These are phyloP conservation scores for Anguilla japonica DNA, from an alignment of 2,113 vertebrate genomes.

Conservation along the genomic window DNA sequence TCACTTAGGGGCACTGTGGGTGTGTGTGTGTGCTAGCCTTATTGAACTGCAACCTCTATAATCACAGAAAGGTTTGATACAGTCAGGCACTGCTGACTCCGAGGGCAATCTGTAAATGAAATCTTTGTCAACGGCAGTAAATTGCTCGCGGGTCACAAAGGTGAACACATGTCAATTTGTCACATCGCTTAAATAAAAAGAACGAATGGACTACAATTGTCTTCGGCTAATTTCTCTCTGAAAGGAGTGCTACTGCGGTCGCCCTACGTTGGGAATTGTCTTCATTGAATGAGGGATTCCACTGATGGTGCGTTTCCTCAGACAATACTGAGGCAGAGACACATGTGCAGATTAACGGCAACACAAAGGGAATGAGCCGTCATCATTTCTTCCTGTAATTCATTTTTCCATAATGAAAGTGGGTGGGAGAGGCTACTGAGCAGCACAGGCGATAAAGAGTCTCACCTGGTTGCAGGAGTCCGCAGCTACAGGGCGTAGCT, in stretches of 20 bases:
- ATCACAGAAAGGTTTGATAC: not conserved
- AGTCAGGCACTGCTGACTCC: not conserved
- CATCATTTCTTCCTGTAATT: no score
- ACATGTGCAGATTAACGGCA: no score
- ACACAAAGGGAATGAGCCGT: no score
- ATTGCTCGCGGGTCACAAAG: not conserved
- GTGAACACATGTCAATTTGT: not conserved
- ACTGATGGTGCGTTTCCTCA: not conserved
- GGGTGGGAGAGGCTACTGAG: no score
- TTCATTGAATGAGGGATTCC: not conserved
- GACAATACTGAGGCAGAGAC: not conserved
- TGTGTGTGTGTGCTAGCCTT: not conserved
- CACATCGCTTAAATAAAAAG: not conserved
- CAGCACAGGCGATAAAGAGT: no score
- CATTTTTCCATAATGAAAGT: no score
- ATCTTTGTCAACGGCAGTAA: not conserved
- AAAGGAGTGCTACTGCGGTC: not conserved
- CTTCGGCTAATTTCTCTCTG: not conserved
- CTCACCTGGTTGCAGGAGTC: no score
- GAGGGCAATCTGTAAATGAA: not conserved
- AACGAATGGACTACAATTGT: not conserved
- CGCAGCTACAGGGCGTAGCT: no score
- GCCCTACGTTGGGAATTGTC: not conserved
- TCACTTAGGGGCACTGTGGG: not conserved
- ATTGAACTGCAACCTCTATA: not conserved